Evolutionary conservation across 92 coral and sea anemone genomes (phyloP).

Genomic region (Scolanthus callimorphus): DNA sequence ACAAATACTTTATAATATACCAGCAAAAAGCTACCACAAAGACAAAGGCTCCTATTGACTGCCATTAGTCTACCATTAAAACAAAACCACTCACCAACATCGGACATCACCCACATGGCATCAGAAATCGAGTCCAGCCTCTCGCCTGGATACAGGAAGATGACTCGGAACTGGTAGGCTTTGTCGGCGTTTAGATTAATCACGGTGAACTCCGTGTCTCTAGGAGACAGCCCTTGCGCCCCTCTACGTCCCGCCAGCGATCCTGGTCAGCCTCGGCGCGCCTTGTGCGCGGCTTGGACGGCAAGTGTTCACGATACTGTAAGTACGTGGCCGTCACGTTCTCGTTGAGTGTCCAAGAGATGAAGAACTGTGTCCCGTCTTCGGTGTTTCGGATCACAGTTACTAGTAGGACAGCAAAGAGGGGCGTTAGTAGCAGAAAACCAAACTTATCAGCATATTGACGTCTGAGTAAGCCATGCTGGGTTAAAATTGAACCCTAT

Average conservation of each 20-base stretch:
- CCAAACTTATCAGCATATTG: too few relatives aligned
- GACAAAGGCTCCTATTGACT: too few relatives aligned
- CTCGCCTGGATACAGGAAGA: conserved; percentile 28
- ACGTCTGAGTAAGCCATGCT: too few relatives aligned
- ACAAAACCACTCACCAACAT: too few relatives aligned
- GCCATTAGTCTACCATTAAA: too few relatives aligned
- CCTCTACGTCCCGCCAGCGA: conserved; percentile 36
- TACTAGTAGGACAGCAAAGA: conserved; percentile 17
- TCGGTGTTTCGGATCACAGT: conserved; percentile 13
- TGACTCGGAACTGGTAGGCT: conserved; percentile 37
- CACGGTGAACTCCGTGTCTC: conserved; percentile 21
- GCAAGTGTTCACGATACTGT: conserved; percentile 31
- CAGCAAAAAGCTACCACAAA: too few relatives aligned
- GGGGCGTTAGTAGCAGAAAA: not conserved
- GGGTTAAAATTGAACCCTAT: too few relatives aligned
- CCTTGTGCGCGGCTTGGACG: not conserved
- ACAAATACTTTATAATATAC: too few relatives aligned
- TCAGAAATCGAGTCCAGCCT: not conserved
- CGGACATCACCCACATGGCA: conserved; percentile 16
- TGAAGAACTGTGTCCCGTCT: conserved; percentile 25
- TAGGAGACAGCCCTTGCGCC: conserved; percentile 7
- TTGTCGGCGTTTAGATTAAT: conserved; percentile 28
- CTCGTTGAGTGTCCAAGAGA: conserved; percentile 40
- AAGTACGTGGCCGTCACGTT: conserved; percentile 21
- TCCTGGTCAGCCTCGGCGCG: conserved; percentile 2